phyloP scores from a whole-genome alignment of 2,113 vertebrate genomes.

The Entelurus aequoreus region DNA sequence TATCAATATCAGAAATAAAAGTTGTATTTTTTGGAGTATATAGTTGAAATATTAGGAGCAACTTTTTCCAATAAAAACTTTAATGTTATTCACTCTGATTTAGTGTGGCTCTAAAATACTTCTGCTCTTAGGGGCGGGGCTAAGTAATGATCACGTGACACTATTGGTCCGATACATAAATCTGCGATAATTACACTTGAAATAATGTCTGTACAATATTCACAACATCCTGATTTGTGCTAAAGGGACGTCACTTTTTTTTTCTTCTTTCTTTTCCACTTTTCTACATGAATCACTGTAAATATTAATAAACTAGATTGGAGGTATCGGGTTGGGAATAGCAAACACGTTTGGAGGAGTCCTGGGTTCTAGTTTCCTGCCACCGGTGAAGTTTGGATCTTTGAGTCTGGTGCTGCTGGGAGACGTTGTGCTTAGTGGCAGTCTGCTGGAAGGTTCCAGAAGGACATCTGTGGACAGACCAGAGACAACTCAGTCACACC shows the following conservation, averaged over 20 bases:
- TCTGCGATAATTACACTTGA: conserved; percentile 49
- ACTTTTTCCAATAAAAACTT: too few species aligned
- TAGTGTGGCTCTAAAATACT: too few species aligned
- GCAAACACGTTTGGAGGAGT: conserved; percentile 48
- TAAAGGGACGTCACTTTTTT: conserved; percentile 46
- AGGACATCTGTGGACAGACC: conserved; percentile 74
- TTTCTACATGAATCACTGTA: conserved; percentile 48
- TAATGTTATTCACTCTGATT: too few species aligned
- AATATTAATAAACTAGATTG: conserved; percentile 40
- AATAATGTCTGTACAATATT: conserved; percentile 71
- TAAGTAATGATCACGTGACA: conserved; percentile 50
- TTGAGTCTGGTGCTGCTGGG: conserved; percentile 24
- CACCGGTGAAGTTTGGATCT: conserved; percentile 19
- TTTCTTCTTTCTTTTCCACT: conserved; percentile 30
- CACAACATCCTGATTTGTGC: conserved; percentile 64
- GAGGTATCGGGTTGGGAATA: conserved; percentile 47
- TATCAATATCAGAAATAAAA: too few species aligned
- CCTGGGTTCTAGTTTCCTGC: conserved; percentile 44
- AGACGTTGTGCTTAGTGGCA: conserved; percentile 94
- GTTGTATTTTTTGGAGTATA: too few species aligned
- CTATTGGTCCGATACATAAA: conserved; percentile 57
- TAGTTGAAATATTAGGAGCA: too few species aligned
- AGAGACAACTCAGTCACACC: conserved; percentile 49
- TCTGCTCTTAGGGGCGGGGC: conserved; percentile 7
- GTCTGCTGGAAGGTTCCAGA: conserved; percentile 79